Percentiles rank a stretch among this genome's conserved stretches.
phyloP scores from a whole-genome alignment of 1,140 invertebrate species.

The Drosophila sucinea region DNA sequence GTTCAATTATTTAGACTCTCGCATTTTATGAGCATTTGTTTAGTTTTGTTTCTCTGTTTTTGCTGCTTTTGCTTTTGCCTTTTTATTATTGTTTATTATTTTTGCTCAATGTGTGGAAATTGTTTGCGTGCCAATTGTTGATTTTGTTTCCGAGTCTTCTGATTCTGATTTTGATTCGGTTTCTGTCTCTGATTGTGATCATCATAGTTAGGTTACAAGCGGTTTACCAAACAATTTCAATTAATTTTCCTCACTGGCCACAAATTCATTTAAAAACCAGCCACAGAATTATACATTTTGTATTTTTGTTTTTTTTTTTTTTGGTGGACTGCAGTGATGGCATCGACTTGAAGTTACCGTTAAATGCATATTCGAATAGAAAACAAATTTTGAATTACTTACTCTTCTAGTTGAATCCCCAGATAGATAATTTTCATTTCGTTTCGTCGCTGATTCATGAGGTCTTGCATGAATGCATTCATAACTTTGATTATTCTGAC shows the following conservation, averaged over 20 bases:
- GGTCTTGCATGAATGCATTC: no score
- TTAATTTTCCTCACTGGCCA: conserved; percentile 35
- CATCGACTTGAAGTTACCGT: neutral
- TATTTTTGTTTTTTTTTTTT: no score
- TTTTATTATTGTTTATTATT: conserved; percentile 63
- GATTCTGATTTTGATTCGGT: conserved; percentile 40
- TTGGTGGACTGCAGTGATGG: no score
- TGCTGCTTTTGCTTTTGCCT: conserved; percentile 14
- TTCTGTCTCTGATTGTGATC: neutral
- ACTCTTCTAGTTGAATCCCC: no score
- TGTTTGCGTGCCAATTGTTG: conserved; percentile 63
- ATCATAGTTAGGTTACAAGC: conserved; percentile 43
- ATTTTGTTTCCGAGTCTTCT: conserved; percentile 21
- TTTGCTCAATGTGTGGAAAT: conserved; percentile 79
- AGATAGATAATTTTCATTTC: no score
- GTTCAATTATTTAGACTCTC: conserved; percentile 68
- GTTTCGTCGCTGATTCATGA: no score
- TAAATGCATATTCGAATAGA: neutral
- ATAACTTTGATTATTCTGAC: no score
- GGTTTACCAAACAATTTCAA: conserved; percentile 58
- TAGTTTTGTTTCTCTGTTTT: conserved; percentile 37
- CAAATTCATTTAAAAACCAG: neutral
- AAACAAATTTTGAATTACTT: no score
- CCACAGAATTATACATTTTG: no score
- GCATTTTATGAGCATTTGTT: conserved; percentile 47